Evolutionary conservation across 2,888 invertebrate species (phyloP), one percentile per base, ranked within the genome.

Genomic region (Holacanthella duospinosa): DNA sequence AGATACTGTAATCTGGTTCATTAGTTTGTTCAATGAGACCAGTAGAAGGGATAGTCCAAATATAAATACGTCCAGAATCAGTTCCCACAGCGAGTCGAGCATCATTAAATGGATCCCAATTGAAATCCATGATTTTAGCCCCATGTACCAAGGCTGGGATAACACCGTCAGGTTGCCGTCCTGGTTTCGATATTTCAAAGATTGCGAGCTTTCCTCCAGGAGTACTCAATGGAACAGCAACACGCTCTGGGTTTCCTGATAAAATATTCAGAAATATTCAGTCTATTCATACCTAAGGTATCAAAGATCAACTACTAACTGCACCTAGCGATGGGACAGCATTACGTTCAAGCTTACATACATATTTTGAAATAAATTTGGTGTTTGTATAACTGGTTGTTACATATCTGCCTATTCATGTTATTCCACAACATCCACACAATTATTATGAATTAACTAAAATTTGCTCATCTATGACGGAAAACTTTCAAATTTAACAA

Each of bases 51-150:
- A 93, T 84, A 67, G 83, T 81, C 92, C 92, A 93, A 65, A 91
- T 79, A 67, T 86, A 82, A 28, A 93, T 83, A 68, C 83, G 82
- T 1, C 93, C 94, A 77, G 93, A 92, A 74, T 94, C 95, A 75
- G 92, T 92, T 29, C 84, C 84, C 53, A 92, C 91, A 53, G 90
- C 86, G 65, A 96, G 81, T 60, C 88, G 81, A 60, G 82, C 81
- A 70, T 85, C 82, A 77, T 91, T 82, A 78, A 94, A 94, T 1
- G 95, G 95, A 81, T 95, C 93, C 89, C 92, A 96, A 63, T 86
- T 85, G 79, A 95, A 92, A 79, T 96, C 96, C 83, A 89, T 88
- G 43, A 93, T 85, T 73, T 86, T 87, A 71, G 86, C 87, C 61
- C 92, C 88, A 78, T 95, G 93, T 65, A 94, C 88, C 73, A 96